Percentiles rank a stretch among this genome's conserved stretches.
Conservation (phyloP, 2,797 vertebrate species). For the Rhodeus uyekii region DNA sequence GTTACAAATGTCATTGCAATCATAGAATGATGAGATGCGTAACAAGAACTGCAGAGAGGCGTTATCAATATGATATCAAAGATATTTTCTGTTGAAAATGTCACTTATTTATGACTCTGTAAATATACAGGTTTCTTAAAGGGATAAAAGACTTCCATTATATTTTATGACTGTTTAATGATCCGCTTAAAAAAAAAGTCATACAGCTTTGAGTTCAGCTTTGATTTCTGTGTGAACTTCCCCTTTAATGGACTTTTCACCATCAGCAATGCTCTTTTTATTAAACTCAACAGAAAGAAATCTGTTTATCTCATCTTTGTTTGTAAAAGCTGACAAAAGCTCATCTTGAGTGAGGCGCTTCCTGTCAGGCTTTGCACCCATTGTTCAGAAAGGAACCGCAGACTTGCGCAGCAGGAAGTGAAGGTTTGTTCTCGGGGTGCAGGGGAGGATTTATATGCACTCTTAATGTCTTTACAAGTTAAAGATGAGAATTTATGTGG, state of each 20-base stretch:
- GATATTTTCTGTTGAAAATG: not conserved
- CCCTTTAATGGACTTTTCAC: not conserved
- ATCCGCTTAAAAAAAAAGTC: not conserved
- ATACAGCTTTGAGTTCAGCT: too few relatives aligned
- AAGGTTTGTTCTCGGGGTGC: not conserved
- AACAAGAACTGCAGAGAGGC: not conserved
- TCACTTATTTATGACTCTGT: not conserved
- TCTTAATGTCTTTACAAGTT: too few relatives aligned
- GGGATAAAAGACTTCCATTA: too few relatives aligned
- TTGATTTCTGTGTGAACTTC: not conserved
- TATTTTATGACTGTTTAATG: too few relatives aligned
- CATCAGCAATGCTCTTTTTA: not conserved
- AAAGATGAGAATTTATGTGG: too few relatives aligned
- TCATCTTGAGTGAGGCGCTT: not conserved
- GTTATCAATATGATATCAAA: too few relatives aligned
- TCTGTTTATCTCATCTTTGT: not conserved
- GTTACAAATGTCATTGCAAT: not conserved
- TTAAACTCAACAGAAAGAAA: not conserved
- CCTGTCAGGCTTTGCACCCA: constrained; percentile 22
- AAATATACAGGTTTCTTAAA: not conserved
- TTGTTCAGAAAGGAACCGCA: constrained; percentile 6
- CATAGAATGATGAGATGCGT: not conserved
- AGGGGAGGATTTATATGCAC: not conserved
- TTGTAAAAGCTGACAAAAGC: not conserved
- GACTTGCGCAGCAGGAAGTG: constrained; percentile 15